Conservation (phyloP, 2,797 vertebrate genomes). For the Anas flavirostris region DNA sequence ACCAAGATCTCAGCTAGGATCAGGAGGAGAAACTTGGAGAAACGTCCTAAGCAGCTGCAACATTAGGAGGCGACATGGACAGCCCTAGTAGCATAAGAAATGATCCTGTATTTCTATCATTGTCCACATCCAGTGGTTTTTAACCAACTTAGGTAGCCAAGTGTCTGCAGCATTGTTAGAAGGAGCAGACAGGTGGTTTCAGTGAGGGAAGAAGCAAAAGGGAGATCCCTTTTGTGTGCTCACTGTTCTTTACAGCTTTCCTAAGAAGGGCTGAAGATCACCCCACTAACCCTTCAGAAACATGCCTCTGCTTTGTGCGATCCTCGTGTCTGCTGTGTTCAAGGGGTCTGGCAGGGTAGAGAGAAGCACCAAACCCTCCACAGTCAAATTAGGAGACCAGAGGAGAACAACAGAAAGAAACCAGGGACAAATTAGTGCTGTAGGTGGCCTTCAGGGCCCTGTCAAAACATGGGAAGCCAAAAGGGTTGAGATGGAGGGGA, state of each 20-base stretch:
- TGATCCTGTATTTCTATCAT: not conserved
- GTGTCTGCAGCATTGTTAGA: not conserved
- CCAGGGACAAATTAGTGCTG: not conserved
- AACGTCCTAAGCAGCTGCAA: not conserved
- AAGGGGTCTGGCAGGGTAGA: not conserved
- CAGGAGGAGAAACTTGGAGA: not conserved
- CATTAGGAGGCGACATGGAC: not conserved
- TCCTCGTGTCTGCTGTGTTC: not conserved
- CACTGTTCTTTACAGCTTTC: not conserved
- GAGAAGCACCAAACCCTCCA: not conserved
- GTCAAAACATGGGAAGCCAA: not conserved
- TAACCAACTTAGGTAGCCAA: not conserved
- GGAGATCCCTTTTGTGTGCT: not conserved
- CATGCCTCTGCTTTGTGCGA: not conserved
- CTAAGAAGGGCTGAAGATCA: not conserved
- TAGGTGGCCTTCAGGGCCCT: not conserved
- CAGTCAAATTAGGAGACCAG: fast-evolving
- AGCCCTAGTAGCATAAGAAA: not conserved
- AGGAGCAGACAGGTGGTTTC: not conserved
- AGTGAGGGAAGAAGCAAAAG: not conserved
- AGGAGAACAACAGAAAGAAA: not conserved
- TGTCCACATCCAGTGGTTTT: not conserved
- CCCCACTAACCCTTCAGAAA: not conserved
- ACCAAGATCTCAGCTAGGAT: not conserved
- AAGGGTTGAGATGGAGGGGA: not conserved